Evolutionary conservation across 1,140 invertebrate species (phyloP).

Genomic region (Chironomus striatipennis): DNA sequence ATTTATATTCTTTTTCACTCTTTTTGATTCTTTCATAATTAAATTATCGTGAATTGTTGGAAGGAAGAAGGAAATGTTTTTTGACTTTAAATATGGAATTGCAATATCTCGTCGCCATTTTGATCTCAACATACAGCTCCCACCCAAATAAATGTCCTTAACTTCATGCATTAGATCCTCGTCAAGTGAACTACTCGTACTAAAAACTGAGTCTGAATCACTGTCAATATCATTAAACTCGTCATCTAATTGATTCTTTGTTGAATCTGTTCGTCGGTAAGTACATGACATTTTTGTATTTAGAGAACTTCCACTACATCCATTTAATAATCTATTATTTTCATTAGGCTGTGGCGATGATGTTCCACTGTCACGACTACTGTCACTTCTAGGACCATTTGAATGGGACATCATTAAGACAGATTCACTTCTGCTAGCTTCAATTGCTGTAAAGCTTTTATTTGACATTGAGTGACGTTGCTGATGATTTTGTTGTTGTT

Average conservation of each 20-base stretch:
- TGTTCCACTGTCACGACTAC: slow-evolving; percentile 38
- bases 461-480: not conserved
- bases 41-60: slow-evolving; percentile 38
- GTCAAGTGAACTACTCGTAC: slow-evolving; percentile 36
- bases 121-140: slow-evolving; percentile 95
- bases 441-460: not conserved
- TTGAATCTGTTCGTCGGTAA: not conserved
- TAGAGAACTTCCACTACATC: not conserved
- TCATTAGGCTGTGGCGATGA: slow-evolving; percentile 36
- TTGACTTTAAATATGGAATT: slow-evolving; percentile 80
- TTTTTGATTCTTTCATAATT: slow-evolving; percentile 31
- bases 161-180: slow-evolving; percentile 31
- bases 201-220: slow-evolving; percentile 40
- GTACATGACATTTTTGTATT: slow-evolving; percentile 4
- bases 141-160: slow-evolving; percentile 57
- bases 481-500: not conserved
- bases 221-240: slow-evolving; percentile 33
- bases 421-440: not conserved
- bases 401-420: not conserved
- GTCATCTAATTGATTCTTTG: not conserved
- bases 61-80: slow-evolving; percentile 69
- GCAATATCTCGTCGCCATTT: slow-evolving; percentile 83
- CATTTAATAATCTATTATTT: not conserved
- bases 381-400: slow-evolving; percentile 22
- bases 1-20: slow-evolving; percentile 28